A percentile compares a stretch with the other conserved stretches of the same genome.
phyloP scores from a whole-genome alignment of 2,113 vertebrate genomes.

The Trematomus loennbergii region DNA sequence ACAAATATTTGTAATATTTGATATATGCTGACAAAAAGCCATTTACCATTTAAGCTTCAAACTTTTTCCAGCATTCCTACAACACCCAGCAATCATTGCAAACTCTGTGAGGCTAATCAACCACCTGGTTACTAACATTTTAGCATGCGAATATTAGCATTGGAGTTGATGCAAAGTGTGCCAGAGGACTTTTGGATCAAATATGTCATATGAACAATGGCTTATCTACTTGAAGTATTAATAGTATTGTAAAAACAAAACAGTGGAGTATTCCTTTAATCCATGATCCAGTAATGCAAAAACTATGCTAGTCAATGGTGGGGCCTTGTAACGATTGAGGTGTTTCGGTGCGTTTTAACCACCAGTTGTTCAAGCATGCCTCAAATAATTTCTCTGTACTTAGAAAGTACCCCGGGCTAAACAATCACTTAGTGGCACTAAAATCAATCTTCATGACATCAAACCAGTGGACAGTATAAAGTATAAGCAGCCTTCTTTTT shows the following conservation, averaged over 20 bases:
- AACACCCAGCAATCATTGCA: conserved; percentile 6
- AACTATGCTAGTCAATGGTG: conserved; percentile 63
- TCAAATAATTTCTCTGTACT: conserved; percentile 51
- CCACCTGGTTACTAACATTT: background rate
- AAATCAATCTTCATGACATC: conserved; percentile 27
- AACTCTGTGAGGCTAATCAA: background rate
- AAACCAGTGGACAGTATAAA: background rate
- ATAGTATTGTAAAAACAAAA: background rate
- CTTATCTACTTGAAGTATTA: background rate
- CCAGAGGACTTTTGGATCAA: background rate
- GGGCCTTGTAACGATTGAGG: conserved; percentile 56
- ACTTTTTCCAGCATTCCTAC: conserved; percentile 16
- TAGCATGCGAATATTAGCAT: background rate
- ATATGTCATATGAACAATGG: background rate
- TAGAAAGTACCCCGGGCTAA: conserved; percentile 17
- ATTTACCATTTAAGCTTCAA: background rate
- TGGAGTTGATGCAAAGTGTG: background rate
- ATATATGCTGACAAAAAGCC: too few species aligned
- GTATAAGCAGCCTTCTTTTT: background rate
- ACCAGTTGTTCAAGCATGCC: conserved; percentile 56
- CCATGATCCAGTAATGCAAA: conserved; percentile 78
- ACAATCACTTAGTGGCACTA: conserved; percentile 26
- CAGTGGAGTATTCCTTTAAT: conserved; percentile 60
- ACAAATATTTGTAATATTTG: too few species aligned
- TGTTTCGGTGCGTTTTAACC: conserved; percentile 35